Conservation (phyloP, 1,140 invertebrate species). For the Drosophila setifemur region DNA sequence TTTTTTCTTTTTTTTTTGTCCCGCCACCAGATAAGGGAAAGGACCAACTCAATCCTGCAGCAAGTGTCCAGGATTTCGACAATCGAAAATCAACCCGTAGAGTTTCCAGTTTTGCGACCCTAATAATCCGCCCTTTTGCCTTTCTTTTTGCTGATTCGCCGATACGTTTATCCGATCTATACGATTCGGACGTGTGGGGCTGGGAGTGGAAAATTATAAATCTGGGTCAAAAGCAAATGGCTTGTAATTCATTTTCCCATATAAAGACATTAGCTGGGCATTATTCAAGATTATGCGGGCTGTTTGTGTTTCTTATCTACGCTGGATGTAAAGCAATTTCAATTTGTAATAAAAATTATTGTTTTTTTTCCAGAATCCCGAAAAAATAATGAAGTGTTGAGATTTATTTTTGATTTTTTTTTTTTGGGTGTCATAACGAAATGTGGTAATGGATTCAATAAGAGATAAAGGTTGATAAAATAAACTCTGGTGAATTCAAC, state of each 20-base stretch:
- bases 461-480: too few relatives aligned
- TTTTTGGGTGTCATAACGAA: too few relatives aligned
- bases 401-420: neutral
- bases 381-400: neutral
- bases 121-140: slow-evolving; percentile 32
- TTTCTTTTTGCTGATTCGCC: slow-evolving; percentile 34
- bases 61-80: slow-evolving; percentile 23
- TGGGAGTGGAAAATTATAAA: slow-evolving; percentile 39
- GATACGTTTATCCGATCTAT: slow-evolving; percentile 32
- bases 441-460: too few relatives aligned
- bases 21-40: slow-evolving; percentile 18
- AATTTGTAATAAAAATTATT: slow-evolving; percentile 12
- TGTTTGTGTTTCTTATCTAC: slow-evolving; percentile 25
- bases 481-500: too few relatives aligned
- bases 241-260: slow-evolving; percentile 40
- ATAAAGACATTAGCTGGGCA: slow-evolving; percentile 28
- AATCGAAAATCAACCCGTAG: slow-evolving; percentile 30
- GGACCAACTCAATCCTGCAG: slow-evolving; percentile 7
- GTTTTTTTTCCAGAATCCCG: neutral
- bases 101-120: slow-evolving; percentile 32
- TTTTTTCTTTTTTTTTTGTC: neutral
- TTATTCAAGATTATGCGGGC: slow-evolving; percentile 37
- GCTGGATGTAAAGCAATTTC: slow-evolving; percentile 2
- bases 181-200: slow-evolving; percentile 16
- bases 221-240: slow-evolving; percentile 49